Base-by-base conservation (phyloP, 2,888 invertebrate genomes). In the Uropetala carovei region DNA sequence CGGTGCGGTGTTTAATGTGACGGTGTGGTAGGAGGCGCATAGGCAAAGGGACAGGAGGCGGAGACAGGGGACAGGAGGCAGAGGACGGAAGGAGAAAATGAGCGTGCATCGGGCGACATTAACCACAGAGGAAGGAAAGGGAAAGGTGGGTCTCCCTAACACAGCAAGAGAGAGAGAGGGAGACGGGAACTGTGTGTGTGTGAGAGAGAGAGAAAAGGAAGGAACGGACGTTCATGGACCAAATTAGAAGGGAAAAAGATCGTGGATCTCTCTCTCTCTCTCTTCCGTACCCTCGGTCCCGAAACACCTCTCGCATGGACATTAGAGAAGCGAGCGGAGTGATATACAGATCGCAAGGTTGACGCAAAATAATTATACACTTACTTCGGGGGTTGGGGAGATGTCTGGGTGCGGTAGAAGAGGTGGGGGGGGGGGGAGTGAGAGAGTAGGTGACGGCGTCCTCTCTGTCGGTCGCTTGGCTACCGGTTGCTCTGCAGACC, bases 281-380 rank as follows among this genome's bases (percentile, higher is more conserved):
- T 11, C n/a, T 16, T 58, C 82, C 30, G 14, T 56, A 43, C 83
- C 22, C 82, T 7, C 82, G 16, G 10, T 30, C 56, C 85, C 57
- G 59, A 68, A 27, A 58, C 59, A 56, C 83, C 83, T 18, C 56
- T n/a, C 83, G n/a, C 43, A n/a, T 56, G 83, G 56, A 83, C n/a
- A 83, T 56, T 59, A 30, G 18, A 64, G 60, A 59, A 59, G 60
- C 60, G 86, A 60, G 30, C 30, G 18, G 22, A 30, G 60, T 30
- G 18, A 59, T 30, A 64, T 60, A 64, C 86, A 30, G 86, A 86
- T 86, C 86, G 60, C 60, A 14, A 30, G 86, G 86, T 60, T 64
- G 86, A 86, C 86, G 86, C 30, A 27, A 86, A 86, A 86, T 86
- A 86, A 86, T 86, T 60, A 64, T 60, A 59, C 86, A 16, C 60